Conservation (phyloP, 2,113 vertebrate genomes). For the Sclerurus mexicanus region DNA sequence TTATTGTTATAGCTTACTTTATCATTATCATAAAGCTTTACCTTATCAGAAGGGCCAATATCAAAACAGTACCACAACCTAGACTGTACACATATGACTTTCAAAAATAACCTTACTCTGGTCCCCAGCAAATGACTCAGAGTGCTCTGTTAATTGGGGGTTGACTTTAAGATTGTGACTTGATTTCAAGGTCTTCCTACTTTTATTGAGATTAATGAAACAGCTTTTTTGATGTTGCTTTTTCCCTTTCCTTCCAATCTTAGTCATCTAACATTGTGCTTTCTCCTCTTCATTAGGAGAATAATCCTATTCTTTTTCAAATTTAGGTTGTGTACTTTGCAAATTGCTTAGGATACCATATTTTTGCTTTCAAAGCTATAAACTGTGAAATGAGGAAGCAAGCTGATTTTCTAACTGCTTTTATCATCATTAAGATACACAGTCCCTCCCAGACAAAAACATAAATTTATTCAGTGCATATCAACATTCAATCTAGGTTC, state of each 20-base stretch:
- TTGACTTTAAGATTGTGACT: not conserved
- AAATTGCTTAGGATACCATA: not conserved
- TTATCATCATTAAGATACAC: not conserved
- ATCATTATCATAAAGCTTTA: not conserved
- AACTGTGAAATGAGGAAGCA: not conserved
- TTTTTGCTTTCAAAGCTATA: not conserved
- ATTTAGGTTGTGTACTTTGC: not conserved
- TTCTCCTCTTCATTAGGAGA: not conserved
- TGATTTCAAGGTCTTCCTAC: not conserved
- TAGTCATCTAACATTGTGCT: not conserved
- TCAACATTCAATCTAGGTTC: not conserved
- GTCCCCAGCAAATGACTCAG: not conserved
- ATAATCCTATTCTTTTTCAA: not conserved
- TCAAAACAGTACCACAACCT: not conserved
- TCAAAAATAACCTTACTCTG: not conserved
- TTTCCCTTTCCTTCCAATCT: not conserved
- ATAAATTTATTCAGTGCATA: not conserved
- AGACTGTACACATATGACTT: not conserved
- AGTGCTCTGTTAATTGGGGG: not conserved
- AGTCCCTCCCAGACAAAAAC: not conserved
- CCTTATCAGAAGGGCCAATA: not conserved
- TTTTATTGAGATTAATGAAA: not conserved
- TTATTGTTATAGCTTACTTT: not conserved
- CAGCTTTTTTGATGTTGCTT: not conserved
- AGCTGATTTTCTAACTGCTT: conserved; percentile 17